These are phyloP conservation scores for Oreochromis grahami DNA, from an alignment of 2,797 vertebrate genomes.

Conservation along the genomic window DNA sequence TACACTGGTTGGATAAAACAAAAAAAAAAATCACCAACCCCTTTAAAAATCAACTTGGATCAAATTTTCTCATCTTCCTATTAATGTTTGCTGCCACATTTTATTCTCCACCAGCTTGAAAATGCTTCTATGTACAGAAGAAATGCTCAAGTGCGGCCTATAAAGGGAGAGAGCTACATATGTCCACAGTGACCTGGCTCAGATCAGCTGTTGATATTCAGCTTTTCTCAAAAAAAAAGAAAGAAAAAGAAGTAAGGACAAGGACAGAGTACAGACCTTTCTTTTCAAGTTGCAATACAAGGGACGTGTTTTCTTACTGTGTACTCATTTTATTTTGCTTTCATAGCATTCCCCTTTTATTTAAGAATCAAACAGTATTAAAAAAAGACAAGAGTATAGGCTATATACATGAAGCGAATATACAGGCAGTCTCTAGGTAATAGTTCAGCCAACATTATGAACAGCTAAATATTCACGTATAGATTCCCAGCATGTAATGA, in stretches of 20 bases:
- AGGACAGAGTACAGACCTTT: slow-evolving; percentile 63
- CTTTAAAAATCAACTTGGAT: slow-evolving; percentile 46
- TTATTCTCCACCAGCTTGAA: slow-evolving; percentile 24
- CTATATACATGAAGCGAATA: slow-evolving; percentile 65
- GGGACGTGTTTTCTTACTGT: slow-evolving; percentile 8
- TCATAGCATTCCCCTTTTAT: slow-evolving; percentile 56
- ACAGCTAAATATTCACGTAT: slow-evolving; percentile 64
- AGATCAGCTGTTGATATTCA: slow-evolving; percentile 72
- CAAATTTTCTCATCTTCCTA: slow-evolving; percentile 1
- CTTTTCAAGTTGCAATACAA: slow-evolving; percentile 51
- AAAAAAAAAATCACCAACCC: slow-evolving; percentile 9
- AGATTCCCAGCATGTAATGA: slow-evolving; percentile 65
- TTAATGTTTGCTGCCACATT: slow-evolving; percentile 8
- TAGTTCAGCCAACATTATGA: slow-evolving; percentile 69
- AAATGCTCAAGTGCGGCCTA: slow-evolving; percentile 50
- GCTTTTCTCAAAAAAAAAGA: slow-evolving; percentile 61
- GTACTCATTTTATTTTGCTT: slow-evolving; percentile 32
- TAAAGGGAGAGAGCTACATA: slow-evolving; percentile 71
- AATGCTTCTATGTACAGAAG: slow-evolving; percentile 71
- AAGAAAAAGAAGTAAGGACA: slow-evolving; percentile 20
- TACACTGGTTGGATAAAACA: slow-evolving; percentile 39
- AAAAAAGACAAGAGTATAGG: slow-evolving; percentile 44
- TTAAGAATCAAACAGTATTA: slow-evolving; percentile 48
- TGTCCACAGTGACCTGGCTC: slow-evolving; percentile 57
- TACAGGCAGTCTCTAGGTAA: slow-evolving; percentile 70